Evolutionary conservation across 2,888 invertebrate genomes (phyloP), one percentile per base, ranked within the genome.

Genomic region (Desoria tigrina): DNA sequence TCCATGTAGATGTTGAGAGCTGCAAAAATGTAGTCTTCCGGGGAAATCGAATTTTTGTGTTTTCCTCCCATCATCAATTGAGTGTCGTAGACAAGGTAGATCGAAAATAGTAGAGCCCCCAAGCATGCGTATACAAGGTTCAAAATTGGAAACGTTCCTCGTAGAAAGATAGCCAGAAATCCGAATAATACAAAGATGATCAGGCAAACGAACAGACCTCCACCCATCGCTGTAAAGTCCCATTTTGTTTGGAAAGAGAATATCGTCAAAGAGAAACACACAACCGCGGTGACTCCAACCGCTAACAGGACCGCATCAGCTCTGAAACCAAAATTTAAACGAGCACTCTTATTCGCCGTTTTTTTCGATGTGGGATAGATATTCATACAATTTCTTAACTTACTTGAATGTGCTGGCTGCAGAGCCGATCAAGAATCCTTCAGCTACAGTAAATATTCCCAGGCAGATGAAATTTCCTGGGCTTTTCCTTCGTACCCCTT

Each of bases 221-320:
- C 92, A 27, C 91, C 89, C 83, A 88, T 84, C 71, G 86, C 84
- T 1, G 92, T 92, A 79, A 92, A 92, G 81, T 92, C 92, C 81
- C 85, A 88, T 79, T 90, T 93, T 0, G 95, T 95, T 82, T 96
- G 96, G 82, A 95, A 88, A 6, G 96, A 94, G 82, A 96, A 97
- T 58, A 94, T 77, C 0, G 96, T 96, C 65, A 97, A 82, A 0
- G 87, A 90, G n/a, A 96, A 82, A 72, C 91, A 90, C 27, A 96
- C 88, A 0, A 87, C 89, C 16, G 90, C 87, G 16, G 94, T 94
- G 63, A 96, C 88, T 1, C 92, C 93, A 16, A 90, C 90, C 0
- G 96, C 96, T 83, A 69, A 58, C 11, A 63, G 55, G 6, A 72
- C 72, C n/a, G 74, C 60, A 23, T 71, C 58, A 1, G 65, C 61